Evolutionary conservation across 2,797 vertebrate species (phyloP).

Genomic region (Apogon talboti): DNA sequence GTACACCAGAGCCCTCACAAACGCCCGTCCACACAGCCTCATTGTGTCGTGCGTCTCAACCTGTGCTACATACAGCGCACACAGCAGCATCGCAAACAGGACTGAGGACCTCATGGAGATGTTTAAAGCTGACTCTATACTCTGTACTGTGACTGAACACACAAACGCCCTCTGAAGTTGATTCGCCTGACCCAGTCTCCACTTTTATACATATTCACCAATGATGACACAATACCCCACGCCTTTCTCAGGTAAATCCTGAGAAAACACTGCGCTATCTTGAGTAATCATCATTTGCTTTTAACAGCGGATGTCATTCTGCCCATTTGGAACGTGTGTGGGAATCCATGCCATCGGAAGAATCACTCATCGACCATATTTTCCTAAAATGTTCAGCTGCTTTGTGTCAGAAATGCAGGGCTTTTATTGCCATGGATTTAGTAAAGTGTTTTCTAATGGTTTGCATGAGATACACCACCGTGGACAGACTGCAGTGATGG

Average conservation of each 20-base stretch:
- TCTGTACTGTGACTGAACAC: not conserved
- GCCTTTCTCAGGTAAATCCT: conserved; percentile 1
- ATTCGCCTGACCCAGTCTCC: not conserved
- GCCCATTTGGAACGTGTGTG: conserved; percentile 54
- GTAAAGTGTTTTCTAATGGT: conserved; percentile 69
- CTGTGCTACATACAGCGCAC: conserved; percentile 41
- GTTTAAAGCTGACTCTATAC: not conserved
- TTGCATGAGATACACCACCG: conserved; percentile 36
- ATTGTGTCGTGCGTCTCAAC: conserved; percentile 56
- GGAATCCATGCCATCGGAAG: conserved; percentile 56
- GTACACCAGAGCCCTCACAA: conserved; percentile 79
- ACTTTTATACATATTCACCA: conserved; percentile 56
- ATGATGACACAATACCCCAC: conserved; percentile 23
- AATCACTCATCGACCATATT: conserved; percentile 41
- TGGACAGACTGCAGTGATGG: conserved; percentile 48
- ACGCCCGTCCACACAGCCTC: conserved; percentile 80
- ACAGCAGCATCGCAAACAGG: conserved; percentile 65
- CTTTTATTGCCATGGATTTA: conserved; percentile 69
- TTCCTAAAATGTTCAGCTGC: conserved; percentile 57
- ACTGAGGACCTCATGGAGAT: conserved; percentile 70
- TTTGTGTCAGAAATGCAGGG: conserved; percentile 44
- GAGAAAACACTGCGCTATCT: conserved; percentile 41
- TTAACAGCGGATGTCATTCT: conserved; percentile 55
- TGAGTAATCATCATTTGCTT: conserved; percentile 41
- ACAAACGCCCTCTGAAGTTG: conserved; percentile 7